Percentiles rank a stretch among this genome's conserved stretches.
Evolutionary conservation across 2,888 invertebrate species (phyloP).

Genomic region (Lissocephala sabroskyi): DNA sequence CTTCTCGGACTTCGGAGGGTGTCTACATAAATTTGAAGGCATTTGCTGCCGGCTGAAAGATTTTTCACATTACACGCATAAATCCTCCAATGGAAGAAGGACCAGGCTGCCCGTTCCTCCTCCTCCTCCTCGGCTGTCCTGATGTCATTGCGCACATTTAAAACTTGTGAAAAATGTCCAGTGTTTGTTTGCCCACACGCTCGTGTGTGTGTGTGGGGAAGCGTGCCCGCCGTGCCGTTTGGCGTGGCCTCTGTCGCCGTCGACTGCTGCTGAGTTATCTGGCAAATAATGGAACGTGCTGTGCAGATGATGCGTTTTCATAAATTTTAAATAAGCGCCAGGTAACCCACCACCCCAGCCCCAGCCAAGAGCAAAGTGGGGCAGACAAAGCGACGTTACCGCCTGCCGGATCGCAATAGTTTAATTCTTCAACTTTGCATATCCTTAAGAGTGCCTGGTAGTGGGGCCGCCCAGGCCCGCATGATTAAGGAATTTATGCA

Average conservation of each 20-base stretch:
- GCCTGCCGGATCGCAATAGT: no score
- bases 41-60: slow-evolving; percentile 31
- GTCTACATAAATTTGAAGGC: slow-evolving; percentile 44
- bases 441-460: no score
- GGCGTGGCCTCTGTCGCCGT: slow-evolving; percentile 26
- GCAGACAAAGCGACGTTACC: no score
- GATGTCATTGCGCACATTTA: slow-evolving; percentile 30
- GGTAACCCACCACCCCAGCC: neutral
- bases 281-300: slow-evolving; percentile 63
- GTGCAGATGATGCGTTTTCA: slow-evolving; percentile 66
- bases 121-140: slow-evolving; percentile 15
- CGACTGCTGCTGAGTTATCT: slow-evolving; percentile 54
- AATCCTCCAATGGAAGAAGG: slow-evolving; percentile 32
- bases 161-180: slow-evolving; percentile 60
- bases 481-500: no score
- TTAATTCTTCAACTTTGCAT: no score
- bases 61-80: slow-evolving; percentile 57
- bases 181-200: slow-evolving; percentile 35
- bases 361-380: no score
- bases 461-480: no score
- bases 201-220: slow-evolving; percentile 23
- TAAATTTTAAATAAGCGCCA: slow-evolving; percentile 59
- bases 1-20: slow-evolving; percentile 8
- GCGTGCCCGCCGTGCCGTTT: slow-evolving; percentile 43
- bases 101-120: slow-evolving; percentile 9